Evolutionary conservation across 1,140 invertebrate species (phyloP).

Genomic region (Mesaphorura yosii): DNA sequence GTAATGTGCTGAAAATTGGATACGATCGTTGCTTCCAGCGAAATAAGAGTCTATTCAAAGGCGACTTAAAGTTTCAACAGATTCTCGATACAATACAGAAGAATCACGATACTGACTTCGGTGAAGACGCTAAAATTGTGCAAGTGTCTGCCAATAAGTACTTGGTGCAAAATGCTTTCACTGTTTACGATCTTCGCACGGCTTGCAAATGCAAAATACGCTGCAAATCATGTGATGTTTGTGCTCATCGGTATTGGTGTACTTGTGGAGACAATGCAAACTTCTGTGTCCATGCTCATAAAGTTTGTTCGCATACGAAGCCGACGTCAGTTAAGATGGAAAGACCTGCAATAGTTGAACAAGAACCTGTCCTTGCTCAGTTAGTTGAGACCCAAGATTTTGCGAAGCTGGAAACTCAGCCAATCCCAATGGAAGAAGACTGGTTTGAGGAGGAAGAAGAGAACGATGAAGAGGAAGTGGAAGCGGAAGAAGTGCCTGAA

Average conservation of each 20-base stretch:
- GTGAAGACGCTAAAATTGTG: neutral
- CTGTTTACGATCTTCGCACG: conserved; percentile 15
- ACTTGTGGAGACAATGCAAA: conserved; percentile 4
- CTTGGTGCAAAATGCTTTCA: neutral
- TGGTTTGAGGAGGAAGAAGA: too few species aligned
- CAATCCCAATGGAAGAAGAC: too few species aligned
- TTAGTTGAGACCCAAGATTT: too few species aligned
- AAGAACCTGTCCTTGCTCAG: too few species aligned
- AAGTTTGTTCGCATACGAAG: too few species aligned
- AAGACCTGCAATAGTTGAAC: too few species aligned
- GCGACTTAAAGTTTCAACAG: conserved; percentile 19
- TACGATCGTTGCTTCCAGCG: conserved; percentile 28
- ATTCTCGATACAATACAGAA: conserved; percentile 6
- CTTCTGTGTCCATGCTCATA: conserved; percentile 25
- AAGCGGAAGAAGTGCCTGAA: neutral
- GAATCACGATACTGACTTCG: conserved; percentile 3
- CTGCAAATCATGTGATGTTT: conserved; percentile 17
- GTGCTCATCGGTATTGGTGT: conserved; percentile 21
- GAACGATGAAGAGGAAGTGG: too few species aligned
- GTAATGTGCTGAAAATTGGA: conserved; percentile 27
- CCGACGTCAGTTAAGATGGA: too few species aligned
- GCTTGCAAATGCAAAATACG: conserved; percentile 15
- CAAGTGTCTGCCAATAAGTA: neutral
- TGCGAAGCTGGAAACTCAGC: neutral
- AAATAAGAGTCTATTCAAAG: conserved; percentile 25